Evolutionary conservation across 2,797 vertebrate genomes (phyloP), one percentile per base, ranked within the genome.

Genomic region (Eleutherodactylus coqui): DNA sequence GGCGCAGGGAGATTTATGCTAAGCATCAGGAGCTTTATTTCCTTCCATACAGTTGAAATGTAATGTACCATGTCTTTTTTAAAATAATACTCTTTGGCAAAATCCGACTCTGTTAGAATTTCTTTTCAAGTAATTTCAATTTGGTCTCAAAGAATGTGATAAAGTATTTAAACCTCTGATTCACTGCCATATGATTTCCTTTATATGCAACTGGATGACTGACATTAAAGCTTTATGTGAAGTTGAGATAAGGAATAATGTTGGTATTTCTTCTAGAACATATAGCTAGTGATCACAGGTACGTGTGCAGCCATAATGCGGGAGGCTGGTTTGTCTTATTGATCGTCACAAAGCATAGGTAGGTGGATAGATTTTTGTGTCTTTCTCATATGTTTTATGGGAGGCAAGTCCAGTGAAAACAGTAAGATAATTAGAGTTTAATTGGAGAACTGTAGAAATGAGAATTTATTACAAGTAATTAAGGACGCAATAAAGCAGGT

Each of bases 121-220:
- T 87, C 43, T 75, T 75, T 70, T 87, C 49, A 73, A 47, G 29
- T 51, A 4, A 58, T 76, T 82, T 86, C 34, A 82, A 82, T 83
- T 83, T 83, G 75, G 32, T 69, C 81, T 87, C 60, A 64, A 84
- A 78, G 75, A 84, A 83, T 83, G 79, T 86, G 70, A 86, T 73
- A 87, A 49, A 16, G 64, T 84, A 38, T 87, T 79, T 41, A 83
- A 83, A 64, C 14, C 41, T 77, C 75, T 45, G 51, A 83, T 70
- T 73, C 72, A 87, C 47, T 73, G 38, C 29, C 75, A 60, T 72
- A 73, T 73, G 64, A 86, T 83, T 83, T 83, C 38, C 55, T 58
- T 69, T 41, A 58, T 83, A 87, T 87, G 51, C 32, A 70, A 45
- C 49, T 80, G 79, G 75, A 83, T 75, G 85, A 79, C 55, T 75